phyloP scores from a whole-genome alignment of 1,140 invertebrate genomes.

The Xylocopa sonorina region DNA sequence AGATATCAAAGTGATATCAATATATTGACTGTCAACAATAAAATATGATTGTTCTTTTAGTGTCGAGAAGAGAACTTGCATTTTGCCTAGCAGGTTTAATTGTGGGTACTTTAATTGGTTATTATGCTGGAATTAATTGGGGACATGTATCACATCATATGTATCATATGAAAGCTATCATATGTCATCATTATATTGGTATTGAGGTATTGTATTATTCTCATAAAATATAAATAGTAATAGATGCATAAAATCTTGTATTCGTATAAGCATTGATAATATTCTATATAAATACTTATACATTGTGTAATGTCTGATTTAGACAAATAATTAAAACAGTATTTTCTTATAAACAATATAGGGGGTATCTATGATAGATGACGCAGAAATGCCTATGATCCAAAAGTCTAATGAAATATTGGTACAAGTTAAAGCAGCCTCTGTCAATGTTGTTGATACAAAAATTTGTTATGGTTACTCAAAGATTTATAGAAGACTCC shows the following conservation, averaged over 20 bases:
- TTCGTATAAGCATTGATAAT: background rate
- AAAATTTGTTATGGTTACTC: constrained; percentile 86
- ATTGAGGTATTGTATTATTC: constrained; percentile 78
- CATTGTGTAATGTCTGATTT: background rate
- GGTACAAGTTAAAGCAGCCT: constrained; percentile 86
- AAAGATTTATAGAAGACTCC: constrained; percentile 82
- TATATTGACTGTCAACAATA: background rate
- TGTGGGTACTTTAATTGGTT: constrained; percentile 81
- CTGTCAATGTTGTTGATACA: constrained; percentile 85
- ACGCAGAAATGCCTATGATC: constrained; percentile 83
- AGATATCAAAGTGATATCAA: background rate
- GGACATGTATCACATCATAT: constrained; percentile 71
- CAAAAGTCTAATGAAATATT: constrained; percentile 84
- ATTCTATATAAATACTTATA: background rate
- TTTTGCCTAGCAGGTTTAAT: constrained; percentile 81
- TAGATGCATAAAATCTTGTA: background rate
- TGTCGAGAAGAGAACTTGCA: constrained; percentile 80
- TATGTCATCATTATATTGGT: constrained; percentile 82
- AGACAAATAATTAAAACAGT: constrained; percentile 3
- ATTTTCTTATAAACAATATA: constrained; percentile 63
- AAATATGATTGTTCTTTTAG: constrained; percentile 63
- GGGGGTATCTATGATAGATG: constrained; percentile 83
- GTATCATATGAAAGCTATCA: constrained; percentile 82
- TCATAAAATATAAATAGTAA: background rate
- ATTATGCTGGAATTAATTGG: constrained; percentile 78